Evolutionary conservation across 2,113 vertebrate species (phyloP), one percentile per base, ranked within the genome.

Genomic region (Oxyruncus cristatus): DNA sequence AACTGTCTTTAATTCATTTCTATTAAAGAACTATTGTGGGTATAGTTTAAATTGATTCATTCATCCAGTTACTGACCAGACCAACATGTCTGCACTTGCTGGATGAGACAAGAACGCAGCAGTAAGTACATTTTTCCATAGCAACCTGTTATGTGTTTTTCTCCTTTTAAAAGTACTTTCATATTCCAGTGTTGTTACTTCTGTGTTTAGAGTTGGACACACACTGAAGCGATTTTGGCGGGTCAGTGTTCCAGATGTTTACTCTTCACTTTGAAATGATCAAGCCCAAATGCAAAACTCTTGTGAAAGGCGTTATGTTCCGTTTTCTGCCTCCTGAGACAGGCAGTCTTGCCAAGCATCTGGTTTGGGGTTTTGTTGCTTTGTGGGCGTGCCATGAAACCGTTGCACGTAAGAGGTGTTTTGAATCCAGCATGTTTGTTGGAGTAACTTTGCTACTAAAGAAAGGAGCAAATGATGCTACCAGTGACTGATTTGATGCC

Each of bases 141-240:
- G 55, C 9, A 67, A 35, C 5, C 16, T 65, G 21, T 30, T 35
- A 30, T 4, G 14, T 39, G 33, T 14, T 84, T 46, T 68, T 76
- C 14, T 73, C 8, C 23, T 70, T 92, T 52, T 9, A 35, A 77
- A 77, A 93, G 33, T 24, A 26, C 9, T 70, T 58, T 14, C 5
- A 73, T 71, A 7, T 23, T 50, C 44, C 30, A 44, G 8, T 21
- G 11, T 27, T 59, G 22, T 5, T 53, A 30, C 9, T 59, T 20
- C 10, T 0, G 0, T 23, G 8, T 33, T 81, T 37, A 33, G n/a
- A 53, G 18, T 59, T 23, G 39, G 18, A 17, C 13, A 44, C 13
- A 9, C 7, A 4, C 33, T 62, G 20, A 20, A 67, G 8, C 27
- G 12, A 33, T 82, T 89, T 84, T 50, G 42, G 22, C 56, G 68